phyloP scores from a whole-genome alignment of 2,797 vertebrate genomes.

The Danio jaintianensis region DNA sequence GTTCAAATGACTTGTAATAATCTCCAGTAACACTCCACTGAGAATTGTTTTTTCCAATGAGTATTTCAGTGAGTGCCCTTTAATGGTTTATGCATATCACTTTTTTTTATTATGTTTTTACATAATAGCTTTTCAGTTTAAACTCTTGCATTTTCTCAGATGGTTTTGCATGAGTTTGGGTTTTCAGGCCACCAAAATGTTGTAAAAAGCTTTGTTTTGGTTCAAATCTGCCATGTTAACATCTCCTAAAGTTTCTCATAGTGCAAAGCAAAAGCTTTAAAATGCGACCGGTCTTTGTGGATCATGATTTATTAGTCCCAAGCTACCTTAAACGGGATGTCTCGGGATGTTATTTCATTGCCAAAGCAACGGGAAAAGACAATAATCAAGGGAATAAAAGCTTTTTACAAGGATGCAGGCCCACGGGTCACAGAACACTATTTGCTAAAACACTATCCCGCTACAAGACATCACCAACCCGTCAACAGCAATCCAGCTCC shows the following conservation, averaged over 20 bases:
- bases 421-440: slow-evolving; percentile 20
- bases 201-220: too few relatives aligned
- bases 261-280: not conserved
- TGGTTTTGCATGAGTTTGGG: too few relatives aligned
- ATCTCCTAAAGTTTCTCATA: not conserved
- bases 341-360: not conserved
- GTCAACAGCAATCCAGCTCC: slow-evolving; percentile 28
- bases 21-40: too few relatives aligned
- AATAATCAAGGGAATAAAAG: slow-evolving; percentile 37
- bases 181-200: too few relatives aligned
- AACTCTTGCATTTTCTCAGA: too few relatives aligned
- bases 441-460: slow-evolving; percentile 29
- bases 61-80: too few relatives aligned
- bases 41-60: too few relatives aligned
- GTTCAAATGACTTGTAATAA: too few relatives aligned
- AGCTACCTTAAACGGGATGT: not conserved
- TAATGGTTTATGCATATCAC: too few relatives aligned
- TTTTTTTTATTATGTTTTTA: too few relatives aligned
- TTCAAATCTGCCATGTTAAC: not conserved
- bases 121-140: too few relatives aligned
- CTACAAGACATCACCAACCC: slow-evolving; percentile 29
- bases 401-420: slow-evolving; percentile 29
- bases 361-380: not conserved
- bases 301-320: slow-evolving; percentile 26
- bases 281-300: slow-evolving; percentile 2